phyloP scores from a whole-genome alignment of 2,888 invertebrate species.

The Andricus curvator region DNA sequence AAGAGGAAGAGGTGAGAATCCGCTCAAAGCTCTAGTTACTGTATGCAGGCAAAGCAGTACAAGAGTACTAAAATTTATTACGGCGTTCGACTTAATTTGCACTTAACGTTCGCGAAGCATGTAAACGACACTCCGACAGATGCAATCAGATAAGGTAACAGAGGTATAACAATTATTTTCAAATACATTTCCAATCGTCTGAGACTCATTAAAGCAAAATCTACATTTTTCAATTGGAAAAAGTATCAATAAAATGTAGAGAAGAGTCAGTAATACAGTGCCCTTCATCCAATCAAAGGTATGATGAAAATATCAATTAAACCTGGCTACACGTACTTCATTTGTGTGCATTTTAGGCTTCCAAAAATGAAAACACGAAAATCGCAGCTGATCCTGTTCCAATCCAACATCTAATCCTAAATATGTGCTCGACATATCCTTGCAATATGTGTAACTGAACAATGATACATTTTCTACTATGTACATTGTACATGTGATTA shows the following conservation, averaged over 20 bases:
- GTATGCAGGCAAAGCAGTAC: conserved; percentile 43
- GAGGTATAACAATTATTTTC: conserved; percentile 18
- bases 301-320: no score
- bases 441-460: no score
- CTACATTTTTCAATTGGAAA: background rate
- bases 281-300: no score
- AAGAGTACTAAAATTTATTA: conserved; percentile 44
- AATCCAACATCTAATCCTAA: no score
- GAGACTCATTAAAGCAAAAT: background rate
- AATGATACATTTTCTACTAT: no score
- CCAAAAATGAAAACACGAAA: no score
- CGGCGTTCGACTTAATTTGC: conserved; percentile 46
- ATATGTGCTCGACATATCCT: no score
- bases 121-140: conserved; percentile 44
- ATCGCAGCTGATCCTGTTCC: no score
- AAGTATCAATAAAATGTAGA: background rate
- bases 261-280: background rate
- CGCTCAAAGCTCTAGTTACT: conserved; percentile 46
- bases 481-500: no score
- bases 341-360: no score
- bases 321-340: no score
- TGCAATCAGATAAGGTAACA: conserved; percentile 41
- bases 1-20: conserved; percentile 37
- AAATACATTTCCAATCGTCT: conserved; percentile 8
- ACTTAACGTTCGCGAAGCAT: conserved; percentile 43